Conservation (phyloP, 2,888 invertebrate genomes). For the Protonemura montana region DNA sequence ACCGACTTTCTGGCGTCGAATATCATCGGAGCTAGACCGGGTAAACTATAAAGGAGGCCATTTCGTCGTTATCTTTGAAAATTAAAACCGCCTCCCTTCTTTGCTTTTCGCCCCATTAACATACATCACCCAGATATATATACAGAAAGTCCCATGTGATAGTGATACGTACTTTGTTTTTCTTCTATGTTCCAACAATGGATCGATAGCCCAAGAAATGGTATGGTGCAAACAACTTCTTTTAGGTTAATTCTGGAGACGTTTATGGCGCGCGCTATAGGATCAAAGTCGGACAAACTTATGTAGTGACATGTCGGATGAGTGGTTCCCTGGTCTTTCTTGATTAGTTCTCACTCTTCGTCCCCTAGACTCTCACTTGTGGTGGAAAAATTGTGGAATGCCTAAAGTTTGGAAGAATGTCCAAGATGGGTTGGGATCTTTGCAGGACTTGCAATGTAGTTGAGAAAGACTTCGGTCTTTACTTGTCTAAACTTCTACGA, state of each 20-base stretch:
- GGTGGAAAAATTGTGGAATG: not conserved
- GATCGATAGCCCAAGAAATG: not conserved
- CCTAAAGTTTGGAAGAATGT: not conserved
- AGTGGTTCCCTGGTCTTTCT: not conserved
- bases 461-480: not conserved
- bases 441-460: not conserved
- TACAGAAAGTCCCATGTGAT: constrained; percentile 12
- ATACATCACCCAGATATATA: constrained; percentile 46
- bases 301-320: not conserved
- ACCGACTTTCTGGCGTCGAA: not conserved
- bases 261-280: not conserved
- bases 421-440: not conserved
- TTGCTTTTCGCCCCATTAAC: constrained; percentile 48
- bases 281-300: not conserved
- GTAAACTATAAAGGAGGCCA: not conserved
- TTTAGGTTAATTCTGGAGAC: not conserved
- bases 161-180: not conserved
- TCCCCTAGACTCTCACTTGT: not conserved
- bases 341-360: not conserved
- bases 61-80: constrained; percentile 41
- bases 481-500: not conserved
- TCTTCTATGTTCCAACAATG: not conserved
- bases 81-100: constrained; percentile 47
- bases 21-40: not conserved
- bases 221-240: not conserved